A percentile compares a stretch with the other conserved stretches of the same genome.
Evolutionary conservation across 92 coral and sea anemone genomes (phyloP).

Genomic region (Heteractis magnifica): DNA sequence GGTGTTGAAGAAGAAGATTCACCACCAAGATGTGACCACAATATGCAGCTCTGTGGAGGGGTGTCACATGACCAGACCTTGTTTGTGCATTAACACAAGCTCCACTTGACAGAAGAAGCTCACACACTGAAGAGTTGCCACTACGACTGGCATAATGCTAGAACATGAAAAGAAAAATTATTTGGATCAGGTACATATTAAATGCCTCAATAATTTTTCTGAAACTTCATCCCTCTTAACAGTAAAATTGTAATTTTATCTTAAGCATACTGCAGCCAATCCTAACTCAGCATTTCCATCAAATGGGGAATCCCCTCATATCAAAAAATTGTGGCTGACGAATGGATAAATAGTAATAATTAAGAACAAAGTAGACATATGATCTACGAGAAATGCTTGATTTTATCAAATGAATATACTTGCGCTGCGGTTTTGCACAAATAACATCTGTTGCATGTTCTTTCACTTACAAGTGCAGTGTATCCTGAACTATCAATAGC

Average conservation of each 20-base stretch:
- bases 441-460: not conserved
- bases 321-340: too few species aligned
- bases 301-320: too few species aligned
- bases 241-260: too few species aligned
- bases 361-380: too few species aligned
- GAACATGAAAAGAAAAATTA: not conserved
- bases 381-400: too few species aligned
- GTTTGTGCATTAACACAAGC: conserved; percentile 81
- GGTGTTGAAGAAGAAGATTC: conserved; percentile 56
- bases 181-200: not conserved
- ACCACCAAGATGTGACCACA: conserved; percentile 66
- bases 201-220: too few species aligned
- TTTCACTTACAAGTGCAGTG: conserved; percentile 74
- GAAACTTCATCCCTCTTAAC: not conserved
- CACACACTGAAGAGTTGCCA: conserved; percentile 72
- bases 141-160: conserved; percentile 94
- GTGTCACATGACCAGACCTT: conserved; percentile 77
- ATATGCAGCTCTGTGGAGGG: conserved; percentile 94
- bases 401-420: not conserved
- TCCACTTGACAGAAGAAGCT: conserved; percentile 64
- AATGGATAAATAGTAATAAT: too few species aligned
- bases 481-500: conserved; percentile 80
- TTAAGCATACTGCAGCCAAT: too few species aligned
- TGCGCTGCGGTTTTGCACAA: too few species aligned
- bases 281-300: too few species aligned